Conservation (phyloP, 2,888 invertebrate species). For the Syrista parreyssii region DNA sequence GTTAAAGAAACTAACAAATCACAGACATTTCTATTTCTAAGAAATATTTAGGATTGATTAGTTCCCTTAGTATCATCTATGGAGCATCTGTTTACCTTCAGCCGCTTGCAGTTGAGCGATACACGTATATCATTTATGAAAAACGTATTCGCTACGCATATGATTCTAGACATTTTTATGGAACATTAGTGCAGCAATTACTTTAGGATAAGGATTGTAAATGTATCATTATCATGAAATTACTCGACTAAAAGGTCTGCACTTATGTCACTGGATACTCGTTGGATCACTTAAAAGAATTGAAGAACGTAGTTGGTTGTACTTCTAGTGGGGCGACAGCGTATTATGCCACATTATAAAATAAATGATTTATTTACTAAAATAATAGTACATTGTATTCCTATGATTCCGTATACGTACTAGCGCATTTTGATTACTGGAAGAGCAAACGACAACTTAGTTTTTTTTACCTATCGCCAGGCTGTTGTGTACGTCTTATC, state of each 20-base stretch:
- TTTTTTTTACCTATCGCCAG: neutral
- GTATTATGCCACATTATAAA: slow-evolving; percentile 38
- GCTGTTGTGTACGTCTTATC: neutral
- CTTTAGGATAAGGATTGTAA: too few relatives aligned
- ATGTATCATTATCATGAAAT: too few relatives aligned
- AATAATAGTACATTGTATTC: slow-evolving; percentile 51
- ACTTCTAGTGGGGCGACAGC: neutral
- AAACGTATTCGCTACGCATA: too few relatives aligned
- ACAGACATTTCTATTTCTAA: neutral
- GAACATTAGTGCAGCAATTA: too few relatives aligned
- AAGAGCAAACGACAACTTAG: slow-evolving; percentile 41
- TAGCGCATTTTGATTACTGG: slow-evolving; percentile 42
- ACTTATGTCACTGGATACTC: too few relatives aligned
- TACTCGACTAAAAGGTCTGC: too few relatives aligned
- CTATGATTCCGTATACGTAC: slow-evolving; percentile 38
- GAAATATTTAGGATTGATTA: neutral
- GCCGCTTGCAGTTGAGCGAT: too few relatives aligned
- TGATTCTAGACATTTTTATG: too few relatives aligned
- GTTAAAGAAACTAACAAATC: neutral
- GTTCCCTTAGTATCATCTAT: neutral
- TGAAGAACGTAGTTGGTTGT: neutral
- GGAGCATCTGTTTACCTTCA: too few relatives aligned
- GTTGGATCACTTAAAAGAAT: neutral
- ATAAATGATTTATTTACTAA: slow-evolving; percentile 58
- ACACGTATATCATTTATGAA: too few relatives aligned